Conservation (phyloP, 2,113 vertebrate genomes). For the Etia nguti region DNA sequence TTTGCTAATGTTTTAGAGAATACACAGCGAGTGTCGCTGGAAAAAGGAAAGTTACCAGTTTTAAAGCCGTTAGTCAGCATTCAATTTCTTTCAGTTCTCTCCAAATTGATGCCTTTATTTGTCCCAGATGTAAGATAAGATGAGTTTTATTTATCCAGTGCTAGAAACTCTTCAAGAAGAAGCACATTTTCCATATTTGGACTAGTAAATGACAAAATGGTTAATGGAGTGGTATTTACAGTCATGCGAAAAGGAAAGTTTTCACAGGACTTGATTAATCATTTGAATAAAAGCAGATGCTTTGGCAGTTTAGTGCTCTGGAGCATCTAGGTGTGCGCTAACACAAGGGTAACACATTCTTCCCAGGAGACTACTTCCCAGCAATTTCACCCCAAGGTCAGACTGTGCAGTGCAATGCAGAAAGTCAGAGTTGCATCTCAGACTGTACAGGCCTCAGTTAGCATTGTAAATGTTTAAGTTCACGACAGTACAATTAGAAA, state of each 20-base stretch:
- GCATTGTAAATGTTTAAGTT: neutral
- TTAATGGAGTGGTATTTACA: neutral
- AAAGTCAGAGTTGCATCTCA: neutral
- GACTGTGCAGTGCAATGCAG: neutral
- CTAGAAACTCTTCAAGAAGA: neutral
- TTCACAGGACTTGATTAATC: neutral
- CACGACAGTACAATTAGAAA: neutral
- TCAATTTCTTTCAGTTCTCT: rapidly evolving
- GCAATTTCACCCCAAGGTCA: neutral
- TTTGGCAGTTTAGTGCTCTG: neutral
- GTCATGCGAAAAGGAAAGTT: neutral
- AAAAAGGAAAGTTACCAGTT: rapidly evolving
- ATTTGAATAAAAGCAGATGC: neutral
- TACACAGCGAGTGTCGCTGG: neutral
- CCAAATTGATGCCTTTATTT: neutral
- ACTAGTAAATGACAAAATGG: neutral
- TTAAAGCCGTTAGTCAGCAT: neutral
- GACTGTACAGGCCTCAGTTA: neutral
- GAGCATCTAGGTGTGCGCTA: neutral
- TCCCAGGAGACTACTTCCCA: neutral
- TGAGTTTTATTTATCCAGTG: neutral
- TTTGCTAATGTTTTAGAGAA: neutral
- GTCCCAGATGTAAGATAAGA: neutral
- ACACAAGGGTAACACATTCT: neutral
- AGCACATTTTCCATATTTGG: neutral